phyloP scores from a whole-genome alignment of 2,113 vertebrate genomes.

The Atherinomorus stipes region DNA sequence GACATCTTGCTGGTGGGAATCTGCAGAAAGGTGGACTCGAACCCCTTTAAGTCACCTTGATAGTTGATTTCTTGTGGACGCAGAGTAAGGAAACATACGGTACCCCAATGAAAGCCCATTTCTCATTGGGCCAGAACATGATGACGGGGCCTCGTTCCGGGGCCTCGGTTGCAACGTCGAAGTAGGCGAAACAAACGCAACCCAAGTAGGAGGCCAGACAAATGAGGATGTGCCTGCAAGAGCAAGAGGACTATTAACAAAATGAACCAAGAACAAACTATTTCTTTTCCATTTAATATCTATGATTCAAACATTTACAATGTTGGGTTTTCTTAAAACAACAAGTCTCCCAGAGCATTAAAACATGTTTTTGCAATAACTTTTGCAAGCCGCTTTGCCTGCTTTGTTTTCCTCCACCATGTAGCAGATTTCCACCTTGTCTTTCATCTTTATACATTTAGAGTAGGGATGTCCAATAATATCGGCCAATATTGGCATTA shows the following conservation, averaged over 20 bases:
- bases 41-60: conserved; percentile 91
- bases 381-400: too few relatives aligned
- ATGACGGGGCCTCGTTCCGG: conserved; percentile 96
- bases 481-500: too few relatives aligned
- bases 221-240: conserved; percentile 94
- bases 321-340: not conserved
- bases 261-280: not conserved
- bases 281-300: not conserved
- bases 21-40: not conserved
- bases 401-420: too few relatives aligned
- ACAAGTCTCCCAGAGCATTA: too few relatives aligned
- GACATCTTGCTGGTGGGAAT: conserved; percentile 2
- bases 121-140: conserved; percentile 98
- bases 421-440: too few relatives aligned
- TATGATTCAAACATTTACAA: not conserved
- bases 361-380: too few relatives aligned
- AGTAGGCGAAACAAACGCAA: conserved; percentile 98
- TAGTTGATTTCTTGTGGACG: conserved; percentile 87
- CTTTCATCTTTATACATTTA: too few relatives aligned
- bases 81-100: conserved; percentile 95
- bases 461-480: too few relatives aligned
- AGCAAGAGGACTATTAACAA: conserved; percentile 18
- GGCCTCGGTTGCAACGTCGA: conserved; percentile 93
- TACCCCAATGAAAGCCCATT: conserved; percentile 97
- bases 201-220: conserved; percentile 96